phyloP scores from a whole-genome alignment of 2,888 invertebrate species.

The Yponomeuta plumbellus region DNA sequence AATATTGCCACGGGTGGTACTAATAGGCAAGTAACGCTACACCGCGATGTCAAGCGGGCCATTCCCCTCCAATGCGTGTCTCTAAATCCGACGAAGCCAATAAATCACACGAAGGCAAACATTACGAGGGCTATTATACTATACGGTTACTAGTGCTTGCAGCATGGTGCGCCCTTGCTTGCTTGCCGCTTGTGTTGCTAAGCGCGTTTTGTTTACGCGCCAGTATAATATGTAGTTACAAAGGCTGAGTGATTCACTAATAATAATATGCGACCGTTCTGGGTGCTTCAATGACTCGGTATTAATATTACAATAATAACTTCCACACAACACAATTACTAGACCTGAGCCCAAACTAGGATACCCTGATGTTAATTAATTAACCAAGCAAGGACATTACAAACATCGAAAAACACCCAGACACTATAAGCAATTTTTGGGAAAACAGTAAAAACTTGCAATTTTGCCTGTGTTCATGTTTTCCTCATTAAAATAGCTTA shows the following conservation, averaged over 20 bases:
- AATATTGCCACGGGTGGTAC: conserved; percentile 40
- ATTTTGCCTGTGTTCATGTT: too few relatives aligned
- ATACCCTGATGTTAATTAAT: too few relatives aligned
- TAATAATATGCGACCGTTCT: conserved; percentile 38
- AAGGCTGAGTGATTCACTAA: conserved; percentile 58
- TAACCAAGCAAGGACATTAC: too few relatives aligned
- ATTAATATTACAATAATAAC: too few relatives aligned
- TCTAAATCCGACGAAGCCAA: conserved; percentile 74
- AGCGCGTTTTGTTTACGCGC: conserved; percentile 40
- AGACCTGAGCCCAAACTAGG: too few relatives aligned
- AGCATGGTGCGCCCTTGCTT: conserved; percentile 9
- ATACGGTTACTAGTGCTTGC: conserved; percentile 55
- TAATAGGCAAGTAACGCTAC: conserved; percentile 61
- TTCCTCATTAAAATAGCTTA: too few relatives aligned
- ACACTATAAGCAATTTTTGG: too few relatives aligned
- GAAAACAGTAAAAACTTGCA: too few relatives aligned
- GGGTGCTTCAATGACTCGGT: not conserved
- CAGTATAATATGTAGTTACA: conserved; percentile 48
- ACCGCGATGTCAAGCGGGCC: conserved; percentile 39
- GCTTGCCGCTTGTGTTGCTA: not conserved
- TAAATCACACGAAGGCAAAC: conserved; percentile 77
- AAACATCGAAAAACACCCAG: too few relatives aligned
- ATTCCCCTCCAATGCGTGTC: conserved; percentile 52
- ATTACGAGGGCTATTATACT: conserved; percentile 62
- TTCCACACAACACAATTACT: too few relatives aligned